Evolutionary conservation across 2,888 invertebrate species (phyloP).

Genomic region (Nomada lathburiana): DNA sequence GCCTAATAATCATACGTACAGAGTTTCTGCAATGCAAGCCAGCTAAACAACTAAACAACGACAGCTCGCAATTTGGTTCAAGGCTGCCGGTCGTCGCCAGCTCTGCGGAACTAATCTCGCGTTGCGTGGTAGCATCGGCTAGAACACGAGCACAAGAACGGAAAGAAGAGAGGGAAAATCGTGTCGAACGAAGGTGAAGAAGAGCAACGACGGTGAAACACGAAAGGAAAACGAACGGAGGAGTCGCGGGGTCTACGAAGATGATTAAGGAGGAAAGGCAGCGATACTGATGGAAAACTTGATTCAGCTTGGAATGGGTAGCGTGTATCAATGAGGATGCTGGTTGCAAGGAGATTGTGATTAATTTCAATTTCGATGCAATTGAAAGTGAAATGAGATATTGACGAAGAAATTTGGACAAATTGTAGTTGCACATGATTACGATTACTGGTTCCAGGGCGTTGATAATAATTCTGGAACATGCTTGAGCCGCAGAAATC

Average conservation of each 20-base stretch:
- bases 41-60: slow-evolving; percentile 77
- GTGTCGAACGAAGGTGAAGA: slow-evolving; percentile 11
- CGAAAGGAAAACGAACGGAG: slow-evolving; percentile 16
- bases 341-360: too few relatives aligned
- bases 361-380: too few relatives aligned
- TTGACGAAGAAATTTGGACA: too few relatives aligned
- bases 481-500: too few relatives aligned
- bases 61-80: slow-evolving; percentile 75
- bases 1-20: slow-evolving; percentile 37
- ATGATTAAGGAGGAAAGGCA: too few relatives aligned
- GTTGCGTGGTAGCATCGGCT: slow-evolving; percentile 58
- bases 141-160: slow-evolving; percentile 21
- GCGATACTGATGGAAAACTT: background rate
- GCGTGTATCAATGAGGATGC: too few relatives aligned
- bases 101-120: slow-evolving; percentile 67
- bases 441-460: too few relatives aligned
- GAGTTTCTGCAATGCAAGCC: slow-evolving; percentile 60
- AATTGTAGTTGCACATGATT: too few relatives aligned
- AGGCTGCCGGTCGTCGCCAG: slow-evolving; percentile 61
- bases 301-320: background rate
- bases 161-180: slow-evolving; percentile 13
- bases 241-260: background rate
- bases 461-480: too few relatives aligned
- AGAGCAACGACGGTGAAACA: slow-evolving; percentile 10
- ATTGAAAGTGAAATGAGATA: too few relatives aligned